Conservation (phyloP, 2,113 vertebrate genomes). For the Trichomycterus rosablanca region DNA sequence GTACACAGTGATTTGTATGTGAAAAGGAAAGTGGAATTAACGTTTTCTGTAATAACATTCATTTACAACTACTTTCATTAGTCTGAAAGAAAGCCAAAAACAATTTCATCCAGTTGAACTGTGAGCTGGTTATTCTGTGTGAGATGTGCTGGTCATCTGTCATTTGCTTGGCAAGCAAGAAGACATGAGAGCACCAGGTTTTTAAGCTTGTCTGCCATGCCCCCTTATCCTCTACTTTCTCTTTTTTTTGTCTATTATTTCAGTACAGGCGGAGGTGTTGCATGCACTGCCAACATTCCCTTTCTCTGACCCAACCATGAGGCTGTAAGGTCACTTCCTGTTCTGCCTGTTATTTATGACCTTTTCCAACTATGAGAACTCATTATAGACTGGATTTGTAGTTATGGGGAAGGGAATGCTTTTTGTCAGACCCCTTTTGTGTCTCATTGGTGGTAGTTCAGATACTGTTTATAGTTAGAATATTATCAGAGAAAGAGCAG, state of each 20-base stretch:
- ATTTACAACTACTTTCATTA: not conserved
- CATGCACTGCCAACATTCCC: conserved; percentile 28
- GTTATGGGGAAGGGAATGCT: not conserved
- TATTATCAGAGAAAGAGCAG: too few species aligned
- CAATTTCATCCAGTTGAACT: not conserved
- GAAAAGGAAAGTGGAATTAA: not conserved
- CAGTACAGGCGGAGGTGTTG: conserved; percentile 5
- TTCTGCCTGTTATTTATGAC: conserved; percentile 7
- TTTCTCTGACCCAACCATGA: conserved; percentile 24
- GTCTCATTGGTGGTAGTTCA: not conserved
- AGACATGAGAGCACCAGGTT: conserved; percentile 19
- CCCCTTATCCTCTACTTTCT: not conserved
- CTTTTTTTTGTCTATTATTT: conserved; percentile 16
- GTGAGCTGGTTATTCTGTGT: conserved; percentile 12
- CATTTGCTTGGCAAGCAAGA: conserved; percentile 23
- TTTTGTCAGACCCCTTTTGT: not conserved
- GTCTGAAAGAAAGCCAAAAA: not conserved
- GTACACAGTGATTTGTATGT: not conserved
- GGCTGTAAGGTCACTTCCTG: conserved; percentile 16
- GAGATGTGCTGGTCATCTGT: conserved; percentile 25
- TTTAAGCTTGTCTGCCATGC: conserved; percentile 25
- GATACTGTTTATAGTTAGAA: conserved; percentile 1
- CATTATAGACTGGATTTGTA: conserved; percentile 3
- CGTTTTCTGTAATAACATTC: not conserved
- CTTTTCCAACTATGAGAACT: conserved; percentile 18